A percentile compares a stretch with the other conserved stretches of the same genome.
Conservation (phyloP, 2,797 vertebrate species). For the Sphaeramia orbicularis region DNA sequence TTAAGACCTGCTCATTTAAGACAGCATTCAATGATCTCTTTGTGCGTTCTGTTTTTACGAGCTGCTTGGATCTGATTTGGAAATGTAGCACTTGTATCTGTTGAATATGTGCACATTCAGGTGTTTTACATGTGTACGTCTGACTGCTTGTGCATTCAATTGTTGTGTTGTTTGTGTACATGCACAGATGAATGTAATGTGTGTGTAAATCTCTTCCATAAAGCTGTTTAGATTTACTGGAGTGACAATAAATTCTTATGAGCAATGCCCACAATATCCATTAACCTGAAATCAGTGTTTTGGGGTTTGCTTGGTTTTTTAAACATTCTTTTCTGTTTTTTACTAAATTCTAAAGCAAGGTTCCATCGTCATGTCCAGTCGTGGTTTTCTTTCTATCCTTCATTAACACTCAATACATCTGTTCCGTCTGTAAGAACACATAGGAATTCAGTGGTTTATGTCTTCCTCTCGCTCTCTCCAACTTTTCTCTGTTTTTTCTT, state of each 20-base stretch:
- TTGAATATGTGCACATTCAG: conserved; percentile 33
- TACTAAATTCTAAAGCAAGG: conserved; percentile 26
- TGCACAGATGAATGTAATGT: conserved; percentile 31
- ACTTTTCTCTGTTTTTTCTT: conserved; percentile 2
- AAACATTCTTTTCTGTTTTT: conserved; percentile 42
- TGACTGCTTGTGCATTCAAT: conserved; percentile 4
- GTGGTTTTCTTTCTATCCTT: conserved; percentile 21
- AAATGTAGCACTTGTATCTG: conserved; percentile 19
- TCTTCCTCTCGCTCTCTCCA: conserved; percentile 18
- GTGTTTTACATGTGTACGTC: conserved; percentile 12
- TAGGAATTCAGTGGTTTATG: background rate
- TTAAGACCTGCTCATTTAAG: conserved; percentile 63
- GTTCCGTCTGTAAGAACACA: conserved; percentile 24
- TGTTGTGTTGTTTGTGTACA: conserved; percentile 10
- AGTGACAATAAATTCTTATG: conserved; percentile 55
- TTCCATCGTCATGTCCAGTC: conserved; percentile 31
- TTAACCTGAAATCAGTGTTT: conserved; percentile 41
- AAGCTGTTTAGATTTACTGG: conserved; percentile 53
- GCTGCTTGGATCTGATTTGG: conserved; percentile 34
- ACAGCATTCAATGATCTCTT: conserved; percentile 53
- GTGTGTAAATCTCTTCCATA: conserved; percentile 34
- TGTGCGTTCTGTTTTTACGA: conserved; percentile 38
- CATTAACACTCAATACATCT: conserved; percentile 20
- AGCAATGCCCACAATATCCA: conserved; percentile 39
- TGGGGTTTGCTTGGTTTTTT: background rate